Conservation (phyloP, 1,140 invertebrate genomes). For the Micrasema longulum region DNA sequence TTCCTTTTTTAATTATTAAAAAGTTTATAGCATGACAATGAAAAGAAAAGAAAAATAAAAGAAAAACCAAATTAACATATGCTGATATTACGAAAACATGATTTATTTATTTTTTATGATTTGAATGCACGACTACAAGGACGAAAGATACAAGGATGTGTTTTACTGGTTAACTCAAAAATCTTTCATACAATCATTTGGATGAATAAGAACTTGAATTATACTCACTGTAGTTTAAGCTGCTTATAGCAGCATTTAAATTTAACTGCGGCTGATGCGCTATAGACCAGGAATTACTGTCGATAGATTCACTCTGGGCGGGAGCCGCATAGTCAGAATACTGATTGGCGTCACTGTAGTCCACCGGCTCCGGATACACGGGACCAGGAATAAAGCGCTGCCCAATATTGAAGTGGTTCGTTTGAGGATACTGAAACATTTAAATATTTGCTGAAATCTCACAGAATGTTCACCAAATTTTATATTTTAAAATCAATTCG, state of each 20-base stretch:
- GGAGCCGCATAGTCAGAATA: slow-evolving; percentile 45
- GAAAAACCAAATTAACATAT: no score
- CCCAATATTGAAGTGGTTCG: slow-evolving; percentile 34
- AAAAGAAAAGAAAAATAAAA: no score
- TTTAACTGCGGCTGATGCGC: slow-evolving; percentile 39
- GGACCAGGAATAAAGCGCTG: slow-evolving; percentile 44
- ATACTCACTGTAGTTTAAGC: slow-evolving; percentile 46
- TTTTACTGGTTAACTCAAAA: not conserved
- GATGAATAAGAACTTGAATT: slow-evolving; percentile 30
- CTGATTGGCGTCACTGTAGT: slow-evolving; percentile 45
- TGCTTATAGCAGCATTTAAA: slow-evolving; percentile 37
- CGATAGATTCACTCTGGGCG: slow-evolving; percentile 38
- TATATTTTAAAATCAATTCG: no score
- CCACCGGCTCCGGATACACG: slow-evolving; percentile 45
- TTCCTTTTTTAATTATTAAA: no score
- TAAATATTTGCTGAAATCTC: no score
- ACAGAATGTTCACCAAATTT: no score
- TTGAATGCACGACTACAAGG: no score
- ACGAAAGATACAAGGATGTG: no score
- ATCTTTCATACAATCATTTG: no score
- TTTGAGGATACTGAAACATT: slow-evolving; percentile 30
- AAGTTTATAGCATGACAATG: no score
- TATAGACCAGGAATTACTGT: slow-evolving; percentile 41
- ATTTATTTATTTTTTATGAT: no score
- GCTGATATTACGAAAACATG: no score